Conservation (phyloP, 1,140 invertebrate genomes). For the Brachionus sp. region DNA sequence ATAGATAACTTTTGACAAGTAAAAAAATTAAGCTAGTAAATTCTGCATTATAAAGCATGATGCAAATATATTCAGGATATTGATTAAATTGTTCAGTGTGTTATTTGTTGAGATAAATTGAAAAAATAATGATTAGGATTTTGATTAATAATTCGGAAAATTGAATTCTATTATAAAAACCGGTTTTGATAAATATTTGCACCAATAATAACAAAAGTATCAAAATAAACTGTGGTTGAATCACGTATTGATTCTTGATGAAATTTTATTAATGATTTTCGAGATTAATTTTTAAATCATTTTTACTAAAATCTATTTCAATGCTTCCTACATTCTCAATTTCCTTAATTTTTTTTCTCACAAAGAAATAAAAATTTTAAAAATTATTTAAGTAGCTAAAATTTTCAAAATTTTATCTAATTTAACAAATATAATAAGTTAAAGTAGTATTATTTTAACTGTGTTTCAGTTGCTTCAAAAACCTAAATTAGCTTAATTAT, state of each 20-base stretch:
- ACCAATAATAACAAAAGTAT: neutral
- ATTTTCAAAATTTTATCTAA: neutral
- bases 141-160: neutral
- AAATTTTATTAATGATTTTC: neutral
- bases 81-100: neutral
- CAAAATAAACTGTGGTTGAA: neutral
- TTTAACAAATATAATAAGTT: neutral
- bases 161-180: neutral
- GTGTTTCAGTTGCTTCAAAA: neutral
- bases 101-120: neutral
- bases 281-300: neutral
- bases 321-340: neutral
- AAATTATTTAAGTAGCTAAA: neutral
- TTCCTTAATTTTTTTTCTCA: neutral
- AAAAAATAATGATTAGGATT: neutral
- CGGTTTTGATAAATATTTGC: neutral
- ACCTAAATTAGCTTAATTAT: neutral
- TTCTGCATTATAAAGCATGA: neutral
- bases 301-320: neutral
- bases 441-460: neutral
- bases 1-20: constrained; percentile 8
- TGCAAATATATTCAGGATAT: neutral
- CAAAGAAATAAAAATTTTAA: neutral
- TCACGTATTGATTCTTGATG: constrained; percentile 6
- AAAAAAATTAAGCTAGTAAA: neutral